These are phyloP conservation scores for Iselma pallidipennis DNA, from an alignment of 2,888 invertebrate species.

Conservation along the genomic window DNA sequence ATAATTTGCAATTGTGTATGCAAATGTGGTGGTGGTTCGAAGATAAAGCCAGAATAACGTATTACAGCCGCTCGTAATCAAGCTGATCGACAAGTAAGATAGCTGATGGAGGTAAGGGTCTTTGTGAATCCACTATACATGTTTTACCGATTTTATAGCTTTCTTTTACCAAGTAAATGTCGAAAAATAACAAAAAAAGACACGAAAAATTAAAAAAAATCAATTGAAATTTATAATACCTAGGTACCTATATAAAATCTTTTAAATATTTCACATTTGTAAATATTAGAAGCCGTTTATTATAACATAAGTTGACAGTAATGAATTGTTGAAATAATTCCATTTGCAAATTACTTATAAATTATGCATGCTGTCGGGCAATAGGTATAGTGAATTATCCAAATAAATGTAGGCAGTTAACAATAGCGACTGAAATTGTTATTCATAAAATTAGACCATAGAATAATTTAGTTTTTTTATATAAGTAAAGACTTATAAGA, in stretches of 20 bases:
- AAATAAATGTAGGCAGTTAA: too few relatives aligned
- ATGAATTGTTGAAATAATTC: background rate
- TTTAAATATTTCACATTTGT: background rate
- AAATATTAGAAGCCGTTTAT: background rate
- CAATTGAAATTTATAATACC: background rate
- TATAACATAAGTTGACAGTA: background rate
- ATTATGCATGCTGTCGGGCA: too few relatives aligned
- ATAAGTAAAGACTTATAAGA: too few relatives aligned
- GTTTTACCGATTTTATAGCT: background rate
- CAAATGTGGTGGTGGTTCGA: constrained; percentile 42
- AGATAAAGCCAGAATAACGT: constrained; percentile 30
- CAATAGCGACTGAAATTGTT: too few relatives aligned
- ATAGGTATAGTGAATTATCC: too few relatives aligned
- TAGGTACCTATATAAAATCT: too few relatives aligned
- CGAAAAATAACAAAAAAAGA: too few relatives aligned
- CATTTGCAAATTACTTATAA: too few relatives aligned
- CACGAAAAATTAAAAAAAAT: too few relatives aligned
- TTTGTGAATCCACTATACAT: constrained; percentile 1
- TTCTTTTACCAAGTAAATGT: background rate
- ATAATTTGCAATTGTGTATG: constrained; percentile 54
- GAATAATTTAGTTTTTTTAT: too few relatives aligned
- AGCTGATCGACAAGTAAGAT: constrained; percentile 51
- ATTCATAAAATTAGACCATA: too few relatives aligned
- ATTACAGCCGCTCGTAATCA: constrained; percentile 48
- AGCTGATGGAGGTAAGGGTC: constrained; percentile 42